Base-by-base conservation (phyloP, 1,140 invertebrate genomes). In the Battus philenor region DNA sequence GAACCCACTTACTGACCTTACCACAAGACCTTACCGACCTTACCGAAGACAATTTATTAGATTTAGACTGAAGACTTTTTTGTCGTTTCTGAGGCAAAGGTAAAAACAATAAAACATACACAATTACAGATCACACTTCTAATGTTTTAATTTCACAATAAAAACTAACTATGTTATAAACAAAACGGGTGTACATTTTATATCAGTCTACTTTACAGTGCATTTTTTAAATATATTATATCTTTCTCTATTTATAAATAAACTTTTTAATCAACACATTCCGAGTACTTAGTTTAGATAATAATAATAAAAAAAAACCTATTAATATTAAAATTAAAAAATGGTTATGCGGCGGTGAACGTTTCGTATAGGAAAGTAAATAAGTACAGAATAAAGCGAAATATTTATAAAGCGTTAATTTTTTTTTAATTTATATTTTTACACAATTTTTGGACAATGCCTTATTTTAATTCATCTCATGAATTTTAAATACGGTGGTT, bases 151-250 rank as follows among this genome's bases (percentile, higher is more conserved):
- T n/a, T 52, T 54, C 55, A 57, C 57, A 44, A 56, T 49, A 52
- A 36, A 52, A 29, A 33, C 54, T 56, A 52, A 44, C 51, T n/a
- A n/a, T n/a, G n/a, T n/a, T 46, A 59, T 50, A 46, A 54, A 57
- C 54, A 61, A 41, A 39, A 13, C 27, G 20, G 36, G 36, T 39
- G 36, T 46, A 47, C 47, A 51, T 26, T 53, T 63, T 36, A 50
- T 47, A 54, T 61, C 61, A 65, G 61, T 65, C 61, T 65, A 65
- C 59, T 47, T 52, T 52, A 60, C 34, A 52, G 48, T 59, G 56
- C 46, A 52, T 59, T 50, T 22, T 54, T 61, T 65, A 65, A 61
- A 65, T 65, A 39, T 39, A 39, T 39, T 39, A 39, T 65, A 65
- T 61, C 31, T 56, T 49, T 52, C 51, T 59, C 38, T 51, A 45